Conservation (phyloP, 1,140 invertebrate genomes). For the Lutraria rhynchaena region DNA sequence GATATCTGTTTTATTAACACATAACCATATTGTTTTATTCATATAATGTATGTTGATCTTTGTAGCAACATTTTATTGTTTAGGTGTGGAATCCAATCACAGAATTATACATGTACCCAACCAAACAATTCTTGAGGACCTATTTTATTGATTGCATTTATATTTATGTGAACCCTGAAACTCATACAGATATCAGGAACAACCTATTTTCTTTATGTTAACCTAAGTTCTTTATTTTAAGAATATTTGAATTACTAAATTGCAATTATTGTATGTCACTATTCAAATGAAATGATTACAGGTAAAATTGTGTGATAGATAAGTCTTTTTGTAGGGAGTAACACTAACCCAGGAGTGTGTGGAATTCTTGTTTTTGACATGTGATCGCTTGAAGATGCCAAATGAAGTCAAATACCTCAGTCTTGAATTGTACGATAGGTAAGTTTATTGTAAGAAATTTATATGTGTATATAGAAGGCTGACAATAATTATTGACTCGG, state of each 20-base stretch:
- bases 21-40: not conserved
- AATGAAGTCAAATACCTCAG: constrained; percentile 66
- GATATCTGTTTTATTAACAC: not conserved
- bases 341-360: constrained; percentile 58
- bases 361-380: constrained; percentile 67
- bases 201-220: not conserved
- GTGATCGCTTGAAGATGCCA: constrained; percentile 64
- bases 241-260: not conserved
- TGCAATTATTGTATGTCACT: too few species aligned
- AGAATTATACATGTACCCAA: too few species aligned
- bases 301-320: not conserved
- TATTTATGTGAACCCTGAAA: too few species aligned
- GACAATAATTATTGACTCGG: too few species aligned
- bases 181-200: too few species aligned
- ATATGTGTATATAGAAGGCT: not conserved
- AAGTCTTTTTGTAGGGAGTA: constrained; percentile 60
- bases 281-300: not conserved
- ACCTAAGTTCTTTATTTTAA: not conserved
- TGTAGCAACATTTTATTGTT: too few species aligned
- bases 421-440: constrained; percentile 73
- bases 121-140: too few species aligned
- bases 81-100: too few species aligned
- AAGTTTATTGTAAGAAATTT: not conserved
- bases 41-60: too few species aligned
- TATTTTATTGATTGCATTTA: too few species aligned